phyloP scores from a whole-genome alignment of 2,888 invertebrate species.

The Dynastes tityus region DNA sequence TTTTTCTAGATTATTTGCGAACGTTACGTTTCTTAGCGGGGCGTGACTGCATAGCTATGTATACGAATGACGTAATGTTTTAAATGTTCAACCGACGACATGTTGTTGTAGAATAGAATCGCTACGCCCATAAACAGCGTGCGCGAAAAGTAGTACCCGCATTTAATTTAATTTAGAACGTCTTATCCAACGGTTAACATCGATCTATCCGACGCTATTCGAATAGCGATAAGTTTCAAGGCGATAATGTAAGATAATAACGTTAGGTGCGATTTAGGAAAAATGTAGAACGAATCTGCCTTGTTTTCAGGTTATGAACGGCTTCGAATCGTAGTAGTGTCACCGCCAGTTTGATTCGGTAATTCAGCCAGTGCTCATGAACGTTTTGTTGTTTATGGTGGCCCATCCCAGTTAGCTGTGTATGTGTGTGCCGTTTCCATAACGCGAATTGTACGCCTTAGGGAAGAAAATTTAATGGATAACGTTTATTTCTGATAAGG shows the following conservation, averaged over 20 bases:
- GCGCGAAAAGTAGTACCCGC: slow-evolving; percentile 61
- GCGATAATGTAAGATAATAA: not conserved
- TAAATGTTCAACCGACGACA: slow-evolving; percentile 62
- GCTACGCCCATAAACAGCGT: slow-evolving; percentile 39
- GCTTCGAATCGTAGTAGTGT: slow-evolving; percentile 49
- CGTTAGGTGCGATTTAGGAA: not conserved
- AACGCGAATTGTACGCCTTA: slow-evolving; percentile 58
- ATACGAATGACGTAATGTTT: slow-evolving; percentile 70
- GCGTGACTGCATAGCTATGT: slow-evolving; percentile 68
- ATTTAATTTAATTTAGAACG: slow-evolving; percentile 33
- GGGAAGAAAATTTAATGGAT: slow-evolving; percentile 66
- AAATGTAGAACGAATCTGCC: slow-evolving; percentile 55
- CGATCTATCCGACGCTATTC: not conserved
- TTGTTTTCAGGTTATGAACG: slow-evolving; percentile 56
- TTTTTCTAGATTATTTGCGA: not conserved
- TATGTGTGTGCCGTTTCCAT: slow-evolving; percentile 70
- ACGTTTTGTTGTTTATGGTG: slow-evolving; percentile 69
- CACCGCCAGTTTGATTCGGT: too few species aligned
- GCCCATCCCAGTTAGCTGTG: slow-evolving; percentile 72
- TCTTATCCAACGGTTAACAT: not conserved
- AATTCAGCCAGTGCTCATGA: slow-evolving; percentile 42
- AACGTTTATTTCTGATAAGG: slow-evolving; percentile 68
- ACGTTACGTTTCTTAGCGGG: slow-evolving; percentile 6
- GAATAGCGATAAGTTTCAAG: not conserved
- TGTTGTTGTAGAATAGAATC: slow-evolving; percentile 55